Base-by-base conservation (phyloP, 1,140 invertebrate species). In the Penaeus indicus region DNA sequence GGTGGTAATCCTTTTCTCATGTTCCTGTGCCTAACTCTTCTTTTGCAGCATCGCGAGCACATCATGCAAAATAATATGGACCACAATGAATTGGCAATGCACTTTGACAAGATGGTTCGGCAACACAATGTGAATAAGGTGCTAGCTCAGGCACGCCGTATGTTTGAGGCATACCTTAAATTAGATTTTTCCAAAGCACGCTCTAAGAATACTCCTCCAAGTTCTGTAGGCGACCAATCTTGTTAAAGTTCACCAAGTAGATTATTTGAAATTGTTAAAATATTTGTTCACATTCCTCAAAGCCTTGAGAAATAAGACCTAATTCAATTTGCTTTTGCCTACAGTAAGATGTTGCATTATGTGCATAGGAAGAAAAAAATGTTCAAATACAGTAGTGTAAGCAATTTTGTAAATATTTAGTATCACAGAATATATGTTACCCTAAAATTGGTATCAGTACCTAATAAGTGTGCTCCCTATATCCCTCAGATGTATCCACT, bases 21-120 rank as follows among this genome's bases (percentile, higher is more conserved):
- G 96, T 99, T 99, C 93, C 94, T 99, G 32, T 98, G 97, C 93
- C 94, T 99, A 32, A 97, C 98, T 0, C 94, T 99, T 38, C 93
- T 99, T 77, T 92, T 98, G 82, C 97, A 99, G 92, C 97, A 99
- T 92, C 94, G 98, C 78, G 97, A 99, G 91, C 95, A 95, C 86
- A 97, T 99, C 64, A 97, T 99, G 93, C 94, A 95, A 84, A 96
- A 96, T 92, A 94, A 95, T 60, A 97, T 99, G 96, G 98, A 99
- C 92, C 98, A 98, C 92, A 98, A 99, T 92, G 98, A 99, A 92
- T 95, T 99, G 92, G 98, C 98, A 4, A 99, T 99, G 97, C 97
- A 98, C 93, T 99, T 99, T 93, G 97, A 99, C 93, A 98, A 97
- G 93, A 97, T 99, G 96, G 97, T 99, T 42, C 95, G 98, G 42